Base-by-base conservation (phyloP, 2,888 invertebrate species). In the Encarsia formosa region DNA sequence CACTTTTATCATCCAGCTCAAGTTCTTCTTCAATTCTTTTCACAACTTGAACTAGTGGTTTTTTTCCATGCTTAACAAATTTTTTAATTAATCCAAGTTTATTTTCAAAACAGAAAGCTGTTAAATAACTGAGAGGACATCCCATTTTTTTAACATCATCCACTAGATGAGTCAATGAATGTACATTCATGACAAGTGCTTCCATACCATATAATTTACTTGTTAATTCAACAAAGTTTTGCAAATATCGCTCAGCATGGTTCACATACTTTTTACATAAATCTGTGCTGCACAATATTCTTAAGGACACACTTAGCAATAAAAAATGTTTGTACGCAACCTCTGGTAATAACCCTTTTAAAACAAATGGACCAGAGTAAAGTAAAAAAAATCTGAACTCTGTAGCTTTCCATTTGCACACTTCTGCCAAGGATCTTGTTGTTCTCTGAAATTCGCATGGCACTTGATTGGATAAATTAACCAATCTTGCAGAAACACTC, bases 381-480 rank as follows among this genome's bases (percentile, higher is more conserved):
- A 20, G 22, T 11, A n/a, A 6, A 32, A 32, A 32, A 32, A 43
- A 43, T 5, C 43, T 5, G n/a, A 19, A 43, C 22, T 43, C 32
- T 3, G 63, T 61, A 9, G 61, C 60, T 54, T 62, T 64, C 61
- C 61, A 64, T 26, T 56, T 31, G 2, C 44, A 22, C 38, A 58
- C 34, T 4, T 46, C 34, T 13, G 54, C 29, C 9, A 59, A 16
- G 46, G 60, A 32, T 32, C 32, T 43, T 18, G 32, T 32, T 13
- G 31, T 20, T 13, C 32, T 19, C 32, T 43, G 43, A 15, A 43
- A 43, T 18, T 43, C 32, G 1, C 19, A 6, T 2, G 32, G 31
- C 5, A 43, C 11, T 32, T 43, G 43, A n/a, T 39, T 5, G 4
- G 23, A 39, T 23, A 39, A 8, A 23, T 39, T 39, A 4, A 23